These are phyloP conservation scores for Pemphredon lugubris DNA, from an alignment of 2,888 invertebrate species.

Conservation along the genomic window DNA sequence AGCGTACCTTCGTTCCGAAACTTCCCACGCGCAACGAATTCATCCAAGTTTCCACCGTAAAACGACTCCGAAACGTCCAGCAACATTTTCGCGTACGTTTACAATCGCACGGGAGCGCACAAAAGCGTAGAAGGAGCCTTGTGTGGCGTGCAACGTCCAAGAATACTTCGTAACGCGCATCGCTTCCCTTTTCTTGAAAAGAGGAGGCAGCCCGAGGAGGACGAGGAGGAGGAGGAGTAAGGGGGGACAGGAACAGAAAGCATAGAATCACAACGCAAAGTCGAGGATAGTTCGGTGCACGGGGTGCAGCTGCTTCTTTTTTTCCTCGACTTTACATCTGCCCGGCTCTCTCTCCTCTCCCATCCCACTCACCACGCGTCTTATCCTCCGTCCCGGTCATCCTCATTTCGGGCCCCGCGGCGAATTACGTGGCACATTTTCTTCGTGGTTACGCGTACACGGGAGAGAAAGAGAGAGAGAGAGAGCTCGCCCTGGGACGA, in stretches of 20 bases:
- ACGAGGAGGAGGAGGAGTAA: background rate
- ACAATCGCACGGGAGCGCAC: no score
- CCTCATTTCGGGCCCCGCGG: conserved; percentile 59
- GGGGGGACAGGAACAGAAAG: conserved; percentile 4
- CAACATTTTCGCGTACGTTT: no score
- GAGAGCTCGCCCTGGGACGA: conserved; percentile 31
- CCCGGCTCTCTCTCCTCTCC: conserved; percentile 42
- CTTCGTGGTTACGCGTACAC: conserved; percentile 41
- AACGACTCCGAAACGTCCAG: no score
- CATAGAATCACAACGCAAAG: conserved; percentile 43
- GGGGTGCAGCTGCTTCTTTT: conserved; percentile 69
- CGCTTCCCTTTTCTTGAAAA: conserved; percentile 36
- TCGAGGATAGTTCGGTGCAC: conserved; percentile 44
- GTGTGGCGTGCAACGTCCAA: no score
- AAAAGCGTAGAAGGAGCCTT: no score
- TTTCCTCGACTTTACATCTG: conserved; percentile 61
- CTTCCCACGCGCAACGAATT: no score
- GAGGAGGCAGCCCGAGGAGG: conserved; percentile 12
- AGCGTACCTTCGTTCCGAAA: no score
- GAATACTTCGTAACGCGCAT: conserved; percentile 44
- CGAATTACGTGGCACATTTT: conserved; percentile 68
- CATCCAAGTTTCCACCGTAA: no score
- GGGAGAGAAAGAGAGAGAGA: no score
- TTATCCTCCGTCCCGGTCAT: conserved; percentile 61
- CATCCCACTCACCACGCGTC: conserved; percentile 17